A percentile compares a stretch with the other conserved stretches of the same genome.
These are phyloP conservation scores for Cremastinae sp. DNA, from an alignment of 2,888 invertebrate genomes.

Conservation along the genomic window DNA sequence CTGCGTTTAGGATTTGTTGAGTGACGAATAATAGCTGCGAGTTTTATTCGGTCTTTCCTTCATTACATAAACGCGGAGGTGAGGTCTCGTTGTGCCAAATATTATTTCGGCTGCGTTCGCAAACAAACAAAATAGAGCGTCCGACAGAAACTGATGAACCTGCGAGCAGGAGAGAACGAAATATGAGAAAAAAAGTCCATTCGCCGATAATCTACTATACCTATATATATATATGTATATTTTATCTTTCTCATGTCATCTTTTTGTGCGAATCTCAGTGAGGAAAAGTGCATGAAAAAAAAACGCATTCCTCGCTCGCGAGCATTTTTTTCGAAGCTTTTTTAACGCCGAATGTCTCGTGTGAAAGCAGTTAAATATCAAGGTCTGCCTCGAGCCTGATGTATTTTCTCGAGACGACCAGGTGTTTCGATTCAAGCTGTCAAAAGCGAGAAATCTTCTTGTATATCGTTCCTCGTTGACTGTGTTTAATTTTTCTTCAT, in stretches of 20 bases:
- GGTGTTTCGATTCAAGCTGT: background rate
- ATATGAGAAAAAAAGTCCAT: too few relatives aligned
- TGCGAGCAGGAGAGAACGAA: background rate
- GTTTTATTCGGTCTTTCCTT: slow-evolving; percentile 40
- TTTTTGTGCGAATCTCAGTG: too few relatives aligned
- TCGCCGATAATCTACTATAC: too few relatives aligned
- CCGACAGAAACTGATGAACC: slow-evolving; percentile 25
- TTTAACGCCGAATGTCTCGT: background rate
- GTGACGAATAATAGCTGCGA: slow-evolving; percentile 23
- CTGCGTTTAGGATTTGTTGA: background rate
- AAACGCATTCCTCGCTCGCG: too few relatives aligned
- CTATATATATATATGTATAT: too few relatives aligned
- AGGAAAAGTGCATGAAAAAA: too few relatives aligned
- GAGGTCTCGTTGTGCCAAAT: slow-evolving; percentile 68
- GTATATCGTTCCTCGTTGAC: slow-evolving; percentile 10
- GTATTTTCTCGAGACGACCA: background rate
- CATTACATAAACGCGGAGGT: slow-evolving; percentile 65
- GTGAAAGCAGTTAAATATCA: slow-evolving; percentile 8
- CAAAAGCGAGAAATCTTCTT: slow-evolving; percentile 11
- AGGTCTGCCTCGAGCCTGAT: background rate
- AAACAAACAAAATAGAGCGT: slow-evolving; percentile 60
- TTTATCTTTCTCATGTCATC: too few relatives aligned
- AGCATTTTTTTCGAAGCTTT: background rate
- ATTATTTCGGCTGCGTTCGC: slow-evolving; percentile 69
- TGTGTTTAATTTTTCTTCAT: too few relatives aligned